Evolutionary conservation across 92 coral and sea anemone species (phyloP).

Genomic region (Virgularia gustaviana): DNA sequence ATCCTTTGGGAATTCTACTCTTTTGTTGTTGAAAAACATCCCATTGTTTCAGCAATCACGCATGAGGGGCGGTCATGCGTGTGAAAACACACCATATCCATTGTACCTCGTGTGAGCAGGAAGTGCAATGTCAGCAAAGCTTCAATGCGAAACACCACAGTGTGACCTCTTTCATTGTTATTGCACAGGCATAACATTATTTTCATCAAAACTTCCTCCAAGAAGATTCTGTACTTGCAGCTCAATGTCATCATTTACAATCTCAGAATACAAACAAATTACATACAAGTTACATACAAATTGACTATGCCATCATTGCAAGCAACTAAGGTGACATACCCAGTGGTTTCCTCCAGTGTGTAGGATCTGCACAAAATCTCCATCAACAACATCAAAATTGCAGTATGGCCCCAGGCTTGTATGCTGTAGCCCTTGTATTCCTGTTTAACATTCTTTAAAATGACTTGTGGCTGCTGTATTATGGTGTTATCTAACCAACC

Average conservation of each 20-base stretch:
- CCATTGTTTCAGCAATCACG: too few relatives aligned
- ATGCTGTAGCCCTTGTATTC: neutral
- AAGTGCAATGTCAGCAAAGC: too few relatives aligned
- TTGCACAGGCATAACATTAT: too few relatives aligned
- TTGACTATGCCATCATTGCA: neutral
- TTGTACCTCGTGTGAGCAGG: too few relatives aligned
- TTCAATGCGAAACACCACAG: too few relatives aligned
- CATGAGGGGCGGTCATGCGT: too few relatives aligned
- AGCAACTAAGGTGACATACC: neutral
- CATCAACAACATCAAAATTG: neutral
- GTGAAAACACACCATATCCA: too few relatives aligned
- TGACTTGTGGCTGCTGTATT: neutral
- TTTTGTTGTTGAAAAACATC: too few relatives aligned
- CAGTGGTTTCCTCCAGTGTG: neutral
- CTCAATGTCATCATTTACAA: neutral
- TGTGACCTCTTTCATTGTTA: too few relatives aligned
- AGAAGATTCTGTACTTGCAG: neutral
- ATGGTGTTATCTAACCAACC: neutral
- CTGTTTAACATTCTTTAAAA: neutral
- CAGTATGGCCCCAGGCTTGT: neutral
- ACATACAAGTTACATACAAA: neutral
- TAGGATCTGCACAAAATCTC: neutral
- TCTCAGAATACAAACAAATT: neutral
- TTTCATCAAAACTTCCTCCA: neutral
- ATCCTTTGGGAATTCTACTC: too few relatives aligned